These are phyloP conservation scores for Vandiemenella viatica DNA, from an alignment of 2,888 invertebrate species.

Conservation along the genomic window DNA sequence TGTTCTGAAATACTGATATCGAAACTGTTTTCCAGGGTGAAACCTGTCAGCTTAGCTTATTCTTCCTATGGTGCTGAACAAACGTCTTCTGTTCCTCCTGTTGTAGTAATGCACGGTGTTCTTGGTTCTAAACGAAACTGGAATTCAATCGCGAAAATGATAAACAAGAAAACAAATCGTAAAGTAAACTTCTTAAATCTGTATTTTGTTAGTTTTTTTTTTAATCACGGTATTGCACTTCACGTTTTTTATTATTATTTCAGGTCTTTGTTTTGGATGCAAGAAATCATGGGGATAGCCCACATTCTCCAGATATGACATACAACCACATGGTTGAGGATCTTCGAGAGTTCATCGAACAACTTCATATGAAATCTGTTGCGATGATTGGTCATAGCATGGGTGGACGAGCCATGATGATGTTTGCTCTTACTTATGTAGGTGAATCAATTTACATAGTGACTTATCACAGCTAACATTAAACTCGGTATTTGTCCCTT, in stretches of 20 bases:
- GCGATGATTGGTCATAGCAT: conserved; percentile 81
- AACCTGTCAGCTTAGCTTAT: conserved; percentile 47
- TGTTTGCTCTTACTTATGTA: conserved; percentile 57
- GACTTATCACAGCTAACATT: no score
- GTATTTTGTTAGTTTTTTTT: conserved; percentile 1
- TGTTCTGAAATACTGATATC: no score
- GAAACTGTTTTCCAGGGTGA: conserved; percentile 17
- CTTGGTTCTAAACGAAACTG: conserved; percentile 80
- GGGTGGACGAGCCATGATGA: conserved; percentile 89
- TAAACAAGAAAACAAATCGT: conserved; percentile 42
- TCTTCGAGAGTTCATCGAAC: conserved; percentile 46
- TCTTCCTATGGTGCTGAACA: conserved; percentile 40
- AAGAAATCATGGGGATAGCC: conserved; percentile 90
- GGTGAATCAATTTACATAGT: conserved; percentile 19
- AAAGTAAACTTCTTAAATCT: no score
- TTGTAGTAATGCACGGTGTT: conserved; percentile 74
- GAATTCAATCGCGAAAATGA: conserved; percentile 59
- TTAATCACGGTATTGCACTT: background rate
- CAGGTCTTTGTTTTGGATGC: conserved; percentile 70
- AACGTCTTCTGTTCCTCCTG: conserved; percentile 34
- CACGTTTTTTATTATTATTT: conserved; percentile 2
- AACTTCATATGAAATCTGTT: conserved; percentile 45
- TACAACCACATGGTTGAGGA: conserved; percentile 65
- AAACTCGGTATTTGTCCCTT: no score
- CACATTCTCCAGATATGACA: conserved; percentile 55